Evolutionary conservation across 1,140 invertebrate species (phyloP), one percentile per base, ranked within the genome.

Genomic region (Anoplolepis gracilipes): DNA sequence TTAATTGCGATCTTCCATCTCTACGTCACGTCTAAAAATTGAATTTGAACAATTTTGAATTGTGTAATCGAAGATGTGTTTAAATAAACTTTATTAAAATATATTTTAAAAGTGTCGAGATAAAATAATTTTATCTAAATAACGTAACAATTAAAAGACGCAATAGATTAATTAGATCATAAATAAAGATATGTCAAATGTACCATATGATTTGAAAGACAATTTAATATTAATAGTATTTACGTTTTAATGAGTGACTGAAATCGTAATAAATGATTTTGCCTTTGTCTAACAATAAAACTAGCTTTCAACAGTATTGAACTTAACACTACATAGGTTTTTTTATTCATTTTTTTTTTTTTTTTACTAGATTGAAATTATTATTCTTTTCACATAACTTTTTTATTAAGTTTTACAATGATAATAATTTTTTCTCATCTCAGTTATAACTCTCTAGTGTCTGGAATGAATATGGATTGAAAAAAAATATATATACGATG

Each of bases 1-100:
- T 64, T 90, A 85, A 87, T 73, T 72, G 25, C 13, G 22, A 57
- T 57, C 49, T 25, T 36, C 42, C 25, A 70, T 10, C 19, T 25
- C 13, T 25, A 22, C 62, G 11, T 73, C 13, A 8, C 2, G 1
- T 11, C 28, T 30, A 2, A 46, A 42, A 55, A 78, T 64, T 64
- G 2, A 78, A 46, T n/a, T 42, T 16, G 42, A 67, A 25, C 39
- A 22, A n/a, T 42, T 5, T 8, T 30, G n/a, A 1, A 16, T 46
- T 10, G 8, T 36, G n/a, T 67, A 42, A 67, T n/a, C 3, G 19
- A 64, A 8, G 19, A 39, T 8, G 19, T 3, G 30, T 22, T 4
- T 19, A n/a, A n/a, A n/a, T n/a, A n/a, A n/a, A n/a, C 1, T 22
- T 11, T 0, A 1, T 13, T 19, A 28, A 39, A 53, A 53, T 22